Base-by-base conservation (phyloP, 2,797 vertebrate genomes). In the Sebastes wilsoni region DNA sequence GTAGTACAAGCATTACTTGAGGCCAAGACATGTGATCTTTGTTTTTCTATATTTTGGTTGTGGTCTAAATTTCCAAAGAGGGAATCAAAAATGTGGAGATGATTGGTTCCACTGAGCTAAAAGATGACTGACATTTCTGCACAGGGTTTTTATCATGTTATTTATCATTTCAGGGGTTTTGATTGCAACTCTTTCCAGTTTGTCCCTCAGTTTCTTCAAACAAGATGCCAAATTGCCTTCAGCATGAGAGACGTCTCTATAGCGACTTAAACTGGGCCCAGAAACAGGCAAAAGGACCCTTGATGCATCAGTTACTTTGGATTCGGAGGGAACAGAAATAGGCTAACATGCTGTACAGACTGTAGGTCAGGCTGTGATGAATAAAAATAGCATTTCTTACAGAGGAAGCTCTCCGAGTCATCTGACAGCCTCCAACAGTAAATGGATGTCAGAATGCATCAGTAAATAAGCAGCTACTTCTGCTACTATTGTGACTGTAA, bases 361-460 rank as follows among this genome's bases (percentile, higher is more conserved):
- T 89, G 87, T 85, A 84, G 81, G 85, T 88, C 89, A 87, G 67
- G 64, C 79, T 58, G 54, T 46, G 73, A 80, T 70, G 89, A 88
- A 38, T 87, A 93, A 89, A 94, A 94, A 95, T 93, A 92, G 88
- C 82, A 75, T 75, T 83, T 85, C 65, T 77, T 71, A 79, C 77
- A 77, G 85, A 85, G 77, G 66, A 65, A 84, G 83, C 77, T 85
- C 66, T 82, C 69, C 90, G 86, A 89, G 85, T 93, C 90, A 91
- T 88, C 69, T 70, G 78, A 91, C 66, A 65, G 72, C 81, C 61
- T 83, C 69, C 6, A 77, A 87, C 78, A 79, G 77, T 64, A 79
- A 79, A 84, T 79, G 66, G 64, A 87, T 86, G 83, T 88, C 80
- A 82, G 72, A 84, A 75, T 82, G 73, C 65, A 86, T 88, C 71